A percentile compares a stretch with the other conserved stretches of the same genome.
Conservation (phyloP, 2,113 vertebrate genomes). For the Amphiprion percula region DNA sequence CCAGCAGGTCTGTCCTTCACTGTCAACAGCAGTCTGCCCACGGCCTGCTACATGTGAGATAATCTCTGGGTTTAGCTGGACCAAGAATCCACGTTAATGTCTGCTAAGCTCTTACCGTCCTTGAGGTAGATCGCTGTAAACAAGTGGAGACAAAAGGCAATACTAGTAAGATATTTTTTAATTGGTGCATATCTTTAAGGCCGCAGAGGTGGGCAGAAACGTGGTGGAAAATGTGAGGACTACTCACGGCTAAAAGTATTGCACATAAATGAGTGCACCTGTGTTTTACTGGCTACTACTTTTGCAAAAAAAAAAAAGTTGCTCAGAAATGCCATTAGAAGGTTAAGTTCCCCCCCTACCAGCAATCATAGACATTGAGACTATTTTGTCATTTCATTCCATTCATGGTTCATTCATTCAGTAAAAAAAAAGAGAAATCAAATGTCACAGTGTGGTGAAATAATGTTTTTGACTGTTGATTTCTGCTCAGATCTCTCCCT, state of each 20-base stretch:
- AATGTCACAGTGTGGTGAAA: background rate
- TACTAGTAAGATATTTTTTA: background rate
- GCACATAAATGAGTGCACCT: background rate
- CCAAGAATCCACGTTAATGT: slow-evolving; percentile 55
- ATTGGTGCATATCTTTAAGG: background rate
- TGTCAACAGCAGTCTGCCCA: slow-evolving; percentile 30
- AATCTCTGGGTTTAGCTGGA: slow-evolving; percentile 72
- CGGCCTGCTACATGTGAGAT: slow-evolving; percentile 54
- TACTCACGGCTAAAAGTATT: background rate
- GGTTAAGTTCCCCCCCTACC: background rate
- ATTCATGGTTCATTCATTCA: background rate
- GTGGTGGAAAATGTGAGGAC: background rate
- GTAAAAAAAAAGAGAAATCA: background rate
- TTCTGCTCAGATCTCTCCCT: background rate
- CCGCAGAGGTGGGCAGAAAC: background rate
- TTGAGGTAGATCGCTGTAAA: slow-evolving; percentile 32
- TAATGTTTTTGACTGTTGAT: background rate
- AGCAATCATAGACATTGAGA: background rate
- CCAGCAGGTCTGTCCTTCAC: slow-evolving; percentile 45
- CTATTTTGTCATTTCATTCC: background rate
- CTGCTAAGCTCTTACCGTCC: slow-evolving; percentile 48
- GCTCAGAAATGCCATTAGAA: background rate
- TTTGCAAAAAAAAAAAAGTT: background rate
- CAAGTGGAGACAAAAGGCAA: slow-evolving; percentile 5
- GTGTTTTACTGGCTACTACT: background rate